Percentiles rank a stretch among this genome's conserved stretches.
phyloP scores from a whole-genome alignment of 2,888 invertebrate species.

The Incurvaria masculella region DNA sequence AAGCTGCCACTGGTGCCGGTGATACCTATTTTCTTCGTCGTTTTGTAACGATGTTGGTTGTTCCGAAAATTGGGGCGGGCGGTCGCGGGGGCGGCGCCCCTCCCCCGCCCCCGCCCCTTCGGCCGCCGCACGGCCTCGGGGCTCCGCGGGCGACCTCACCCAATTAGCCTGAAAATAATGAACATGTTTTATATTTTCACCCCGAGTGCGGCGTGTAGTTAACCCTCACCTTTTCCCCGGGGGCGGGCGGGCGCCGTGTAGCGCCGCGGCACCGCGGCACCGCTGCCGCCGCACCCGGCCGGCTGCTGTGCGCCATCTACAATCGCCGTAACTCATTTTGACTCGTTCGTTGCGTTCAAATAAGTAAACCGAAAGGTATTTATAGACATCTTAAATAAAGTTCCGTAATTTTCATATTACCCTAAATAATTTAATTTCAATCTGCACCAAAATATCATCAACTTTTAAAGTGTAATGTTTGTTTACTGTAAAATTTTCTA shows the following conservation, averaged over 20 bases:
- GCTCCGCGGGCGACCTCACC: slow-evolving; percentile 48
- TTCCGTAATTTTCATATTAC: too few relatives aligned
- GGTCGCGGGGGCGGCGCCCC: slow-evolving; percentile 23
- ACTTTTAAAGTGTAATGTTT: too few relatives aligned
- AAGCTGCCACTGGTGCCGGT: too few relatives aligned
- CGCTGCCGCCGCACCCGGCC: background rate
- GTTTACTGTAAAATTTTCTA: too few relatives aligned
- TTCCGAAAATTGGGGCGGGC: background rate
- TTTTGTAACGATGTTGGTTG: background rate
- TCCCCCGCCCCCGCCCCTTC: background rate
- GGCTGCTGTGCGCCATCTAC: too few relatives aligned
- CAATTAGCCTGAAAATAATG: slow-evolving; percentile 59
- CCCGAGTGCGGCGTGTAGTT: slow-evolving; percentile 46
- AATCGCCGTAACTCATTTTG: too few relatives aligned
- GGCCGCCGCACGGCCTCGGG: slow-evolving; percentile 32
- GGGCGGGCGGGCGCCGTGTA: slow-evolving; percentile 27
- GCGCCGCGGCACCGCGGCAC: background rate
- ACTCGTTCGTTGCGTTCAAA: too few relatives aligned
- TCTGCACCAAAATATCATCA: too few relatives aligned
- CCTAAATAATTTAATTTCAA: too few relatives aligned
- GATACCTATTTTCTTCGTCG: background rate
- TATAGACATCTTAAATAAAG: too few relatives aligned
- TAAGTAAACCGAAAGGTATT: too few relatives aligned
- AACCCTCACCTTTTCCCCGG: slow-evolving; percentile 45
- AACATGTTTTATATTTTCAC: slow-evolving; percentile 57